phyloP scores from a whole-genome alignment of 2,797 vertebrate genomes.

The Adrianichthys oophorus region DNA sequence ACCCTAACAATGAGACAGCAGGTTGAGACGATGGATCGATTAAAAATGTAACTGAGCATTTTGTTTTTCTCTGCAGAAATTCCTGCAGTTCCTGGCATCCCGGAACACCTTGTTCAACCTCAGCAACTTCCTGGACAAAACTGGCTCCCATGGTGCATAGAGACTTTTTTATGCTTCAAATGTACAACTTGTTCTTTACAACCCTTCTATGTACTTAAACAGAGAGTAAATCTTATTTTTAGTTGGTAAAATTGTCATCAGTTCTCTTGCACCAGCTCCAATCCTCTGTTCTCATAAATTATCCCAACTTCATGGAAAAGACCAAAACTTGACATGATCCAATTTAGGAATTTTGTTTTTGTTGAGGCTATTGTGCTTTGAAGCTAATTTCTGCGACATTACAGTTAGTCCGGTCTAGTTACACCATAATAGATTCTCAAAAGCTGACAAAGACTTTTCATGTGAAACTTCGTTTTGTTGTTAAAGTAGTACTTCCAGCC shows the following conservation, averaged over 20 bases:
- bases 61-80: slow-evolving; percentile 81
- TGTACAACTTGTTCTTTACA: neutral
- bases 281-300: slow-evolving; percentile 22
- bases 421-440: no score
- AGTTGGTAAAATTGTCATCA: neutral
- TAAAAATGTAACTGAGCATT: slow-evolving; percentile 1
- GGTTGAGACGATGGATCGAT: no score
- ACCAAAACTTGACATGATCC: slow-evolving; percentile 1
- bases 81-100: slow-evolving; percentile 96
- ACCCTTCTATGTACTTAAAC: neutral
- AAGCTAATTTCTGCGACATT: no score
- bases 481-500: no score
- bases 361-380: no score
- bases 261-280: neutral
- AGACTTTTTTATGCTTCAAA: neutral
- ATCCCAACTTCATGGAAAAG: slow-evolving; percentile 33
- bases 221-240: neutral
- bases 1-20: no score
- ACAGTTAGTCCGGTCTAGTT: no score
- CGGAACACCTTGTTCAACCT: slow-evolving; percentile 99
- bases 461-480: no score
- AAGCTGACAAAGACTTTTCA: no score
- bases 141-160: slow-evolving; percentile 93
- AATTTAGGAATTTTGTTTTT: no score
- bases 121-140: slow-evolving; percentile 99